Evolutionary conservation across 2,888 invertebrate species (phyloP).

Genomic region (Cantharis rufa): DNA sequence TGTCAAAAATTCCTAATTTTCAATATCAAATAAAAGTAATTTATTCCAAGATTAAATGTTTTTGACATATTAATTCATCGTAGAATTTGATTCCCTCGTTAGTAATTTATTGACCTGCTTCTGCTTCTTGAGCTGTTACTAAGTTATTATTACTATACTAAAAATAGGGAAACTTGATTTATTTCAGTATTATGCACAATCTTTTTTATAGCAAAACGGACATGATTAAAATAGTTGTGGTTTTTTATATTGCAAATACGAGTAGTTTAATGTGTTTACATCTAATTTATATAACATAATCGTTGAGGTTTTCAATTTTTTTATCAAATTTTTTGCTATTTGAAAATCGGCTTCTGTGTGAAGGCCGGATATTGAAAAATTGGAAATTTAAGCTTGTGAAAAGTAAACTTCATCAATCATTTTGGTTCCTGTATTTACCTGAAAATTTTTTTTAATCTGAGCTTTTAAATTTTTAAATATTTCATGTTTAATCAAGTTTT

Average conservation of each 20-base stretch:
- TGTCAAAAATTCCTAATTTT: too few relatives aligned
- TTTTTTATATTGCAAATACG: constrained; percentile 21
- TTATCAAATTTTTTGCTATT: constrained; percentile 18
- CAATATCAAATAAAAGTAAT: too few relatives aligned
- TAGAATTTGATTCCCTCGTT: background rate
- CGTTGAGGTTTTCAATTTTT: constrained; percentile 22
- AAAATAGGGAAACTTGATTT: background rate
- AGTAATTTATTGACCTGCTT: background rate
- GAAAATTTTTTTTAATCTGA: constrained; percentile 1
- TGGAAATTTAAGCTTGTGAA: constrained; percentile 35
- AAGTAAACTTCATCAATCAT: constrained; percentile 39
- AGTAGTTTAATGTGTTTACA: background rate
- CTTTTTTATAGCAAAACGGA: constrained; percentile 6
- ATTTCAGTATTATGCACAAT: background rate
- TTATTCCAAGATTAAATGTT: background rate
- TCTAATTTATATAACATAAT: constrained; percentile 19
- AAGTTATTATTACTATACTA: background rate
- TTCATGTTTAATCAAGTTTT: background rate
- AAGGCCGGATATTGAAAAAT: constrained; percentile 42
- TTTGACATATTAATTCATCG: background rate
- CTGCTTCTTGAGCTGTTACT: background rate
- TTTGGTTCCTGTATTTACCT: constrained; percentile 39
- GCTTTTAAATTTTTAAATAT: background rate
- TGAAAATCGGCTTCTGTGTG: constrained; percentile 25
- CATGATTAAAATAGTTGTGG: constrained; percentile 26